phyloP scores from a whole-genome alignment of 2,888 invertebrate genomes.

The Oconnorella tubifera region DNA sequence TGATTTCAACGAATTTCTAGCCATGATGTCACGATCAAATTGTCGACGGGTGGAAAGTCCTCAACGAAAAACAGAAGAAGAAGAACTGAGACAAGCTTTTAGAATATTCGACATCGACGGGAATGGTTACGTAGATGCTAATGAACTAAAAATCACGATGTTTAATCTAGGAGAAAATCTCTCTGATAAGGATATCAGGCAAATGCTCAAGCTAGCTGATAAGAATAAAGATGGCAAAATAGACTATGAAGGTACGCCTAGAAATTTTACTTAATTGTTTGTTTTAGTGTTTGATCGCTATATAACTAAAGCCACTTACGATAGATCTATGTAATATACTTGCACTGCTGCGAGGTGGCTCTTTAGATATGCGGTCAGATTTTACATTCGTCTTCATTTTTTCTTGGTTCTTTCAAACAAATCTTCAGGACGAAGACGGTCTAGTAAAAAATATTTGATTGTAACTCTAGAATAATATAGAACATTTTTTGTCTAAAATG shows the following conservation, averaged over 20 bases:
- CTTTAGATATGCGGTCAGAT: too few relatives aligned
- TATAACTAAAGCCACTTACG: too few relatives aligned
- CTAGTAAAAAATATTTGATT: too few relatives aligned
- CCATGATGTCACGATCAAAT: constrained; percentile 35
- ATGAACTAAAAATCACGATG: constrained; percentile 51
- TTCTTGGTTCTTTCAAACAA: too few relatives aligned
- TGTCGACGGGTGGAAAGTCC: background rate
- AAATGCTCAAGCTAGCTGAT: constrained; percentile 52
- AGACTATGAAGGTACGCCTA: constrained; percentile 52
- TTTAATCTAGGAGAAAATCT: constrained; percentile 50
- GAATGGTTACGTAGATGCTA: constrained; percentile 49
- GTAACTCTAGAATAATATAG: too few relatives aligned
- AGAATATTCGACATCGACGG: constrained; percentile 35
- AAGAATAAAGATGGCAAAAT: constrained; percentile 52
- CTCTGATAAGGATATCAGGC: constrained; percentile 49
- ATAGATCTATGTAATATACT: too few relatives aligned
- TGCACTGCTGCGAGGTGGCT: too few relatives aligned
- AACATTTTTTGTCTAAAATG: too few relatives aligned
- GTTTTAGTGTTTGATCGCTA: too few relatives aligned
- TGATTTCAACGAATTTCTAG: constrained; percentile 50
- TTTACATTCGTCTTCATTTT: too few relatives aligned
- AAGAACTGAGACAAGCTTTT: constrained; percentile 33
- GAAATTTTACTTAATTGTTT: too few relatives aligned
- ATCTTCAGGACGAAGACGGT: too few relatives aligned
- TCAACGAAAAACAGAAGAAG: constrained; percentile 22